Evolutionary conservation across 2,888 invertebrate genomes (phyloP), one percentile per base, ranked within the genome.

Genomic region (Stenurella melanura): DNA sequence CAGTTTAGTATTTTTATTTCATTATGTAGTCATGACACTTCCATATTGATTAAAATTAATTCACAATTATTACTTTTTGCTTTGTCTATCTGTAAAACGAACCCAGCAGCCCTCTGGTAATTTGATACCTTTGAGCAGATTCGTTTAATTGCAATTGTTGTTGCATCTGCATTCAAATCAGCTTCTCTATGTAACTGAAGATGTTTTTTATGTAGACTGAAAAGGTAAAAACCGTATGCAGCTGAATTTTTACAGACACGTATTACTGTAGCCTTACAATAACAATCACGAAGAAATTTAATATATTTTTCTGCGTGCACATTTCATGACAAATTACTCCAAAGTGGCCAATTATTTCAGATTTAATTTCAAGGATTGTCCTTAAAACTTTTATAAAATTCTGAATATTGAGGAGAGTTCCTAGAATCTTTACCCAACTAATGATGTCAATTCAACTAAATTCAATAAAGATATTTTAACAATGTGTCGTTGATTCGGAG

Each of bases 151-250:
- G 15, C 15, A 60, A 26, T 21, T 60, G 42, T 64, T 19, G 42
- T 38, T 64, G 38, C 64, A 64, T 64, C 42, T 64, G 64, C 42
- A 64, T 19, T 38, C n/a, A 15, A 42, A 42, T 38, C 63, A 10
- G 38, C 11, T 19, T 15, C 0, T 19, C n/a, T 61, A 63, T 17
- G n/a, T 63, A 30, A 30, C 61, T n/a, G 61, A 30, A 63, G 30
- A n/a, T 63, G n/a, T 63, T 30, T 64, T 19, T 19, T 50, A 50
- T 50, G 50, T 50, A n/a, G n/a, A 50, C n/a, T 50, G 50, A 50
- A 50, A 50, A 50, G 50, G 50, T 50, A n/a, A n/a, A 50, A 50
- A n/a, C n/a, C 15, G 5, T n/a, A 42, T 19, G 42, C 64, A 64
- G 64, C 64, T 64, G 64, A 64, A 19, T 12, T 11, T 57, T 58